A percentile compares a stretch with the other conserved stretches of the same genome.
phyloP scores from a whole-genome alignment of 2,113 vertebrate genomes.

The Montifringilla adamsi region DNA sequence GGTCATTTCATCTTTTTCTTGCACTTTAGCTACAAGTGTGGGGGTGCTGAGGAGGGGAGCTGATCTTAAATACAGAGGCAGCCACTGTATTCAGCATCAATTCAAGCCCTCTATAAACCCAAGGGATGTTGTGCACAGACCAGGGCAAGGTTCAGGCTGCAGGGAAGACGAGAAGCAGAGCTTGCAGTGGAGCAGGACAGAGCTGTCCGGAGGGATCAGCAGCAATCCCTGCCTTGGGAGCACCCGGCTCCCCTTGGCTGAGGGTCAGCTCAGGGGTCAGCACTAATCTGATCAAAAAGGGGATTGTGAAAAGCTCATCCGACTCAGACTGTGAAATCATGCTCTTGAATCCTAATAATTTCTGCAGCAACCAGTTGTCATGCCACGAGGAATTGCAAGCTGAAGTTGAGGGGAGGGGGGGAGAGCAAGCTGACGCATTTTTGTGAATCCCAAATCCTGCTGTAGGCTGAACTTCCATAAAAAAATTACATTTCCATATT shows the following conservation, averaged over 20 bases:
- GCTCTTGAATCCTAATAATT: background rate
- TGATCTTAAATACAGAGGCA: background rate
- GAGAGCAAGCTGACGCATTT: background rate
- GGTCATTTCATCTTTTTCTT: background rate
- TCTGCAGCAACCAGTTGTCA: background rate
- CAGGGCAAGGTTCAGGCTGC: background rate
- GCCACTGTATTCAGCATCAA: background rate
- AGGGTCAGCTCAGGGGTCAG: background rate
- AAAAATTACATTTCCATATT: background rate
- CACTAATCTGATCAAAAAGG: slow-evolving; percentile 11
- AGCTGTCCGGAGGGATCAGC: background rate
- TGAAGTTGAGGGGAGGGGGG: background rate
- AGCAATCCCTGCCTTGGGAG: background rate
- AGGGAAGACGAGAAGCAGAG: background rate
- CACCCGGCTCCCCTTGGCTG: background rate
- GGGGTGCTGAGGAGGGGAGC: background rate
- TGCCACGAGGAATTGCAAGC: background rate
- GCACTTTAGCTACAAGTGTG: background rate
- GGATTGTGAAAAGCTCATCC: slow-evolving; percentile 27
- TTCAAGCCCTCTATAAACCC: background rate
- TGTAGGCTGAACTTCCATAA: background rate
- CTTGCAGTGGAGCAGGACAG: background rate
- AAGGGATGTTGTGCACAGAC: background rate
- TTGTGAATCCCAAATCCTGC: background rate
- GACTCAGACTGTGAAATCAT: slow-evolving; percentile 28